These are phyloP conservation scores for Nannoperca obscura DNA, from an alignment of 2,797 vertebrate genomes.

Conservation along the genomic window DNA sequence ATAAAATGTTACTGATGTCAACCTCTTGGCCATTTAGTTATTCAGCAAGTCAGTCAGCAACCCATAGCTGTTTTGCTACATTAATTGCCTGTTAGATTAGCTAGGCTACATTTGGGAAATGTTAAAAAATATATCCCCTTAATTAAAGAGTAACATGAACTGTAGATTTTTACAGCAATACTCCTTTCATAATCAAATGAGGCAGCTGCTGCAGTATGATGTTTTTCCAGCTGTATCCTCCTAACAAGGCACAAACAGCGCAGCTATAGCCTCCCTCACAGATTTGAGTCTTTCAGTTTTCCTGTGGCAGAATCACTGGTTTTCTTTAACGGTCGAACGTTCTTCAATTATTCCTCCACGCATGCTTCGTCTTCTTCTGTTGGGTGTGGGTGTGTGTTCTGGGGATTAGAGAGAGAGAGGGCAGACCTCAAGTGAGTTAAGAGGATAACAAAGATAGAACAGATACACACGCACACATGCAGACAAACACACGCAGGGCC, in stretches of 20 bases:
- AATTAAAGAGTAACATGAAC: slow-evolving; percentile 28
- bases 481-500: slow-evolving; percentile 20
- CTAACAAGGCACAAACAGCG: slow-evolving; percentile 56
- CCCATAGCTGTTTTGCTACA: slow-evolving; percentile 2
- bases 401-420: slow-evolving; percentile 71
- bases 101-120: slow-evolving; percentile 31
- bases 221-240: slow-evolving; percentile 57
- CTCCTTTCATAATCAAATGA: slow-evolving; percentile 51
- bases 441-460: slow-evolving; percentile 73
- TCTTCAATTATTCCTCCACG: slow-evolving; percentile 60
- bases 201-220: slow-evolving; percentile 50
- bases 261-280: slow-evolving; percentile 65
- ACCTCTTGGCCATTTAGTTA: background rate
- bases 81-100: background rate
- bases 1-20: background rate
- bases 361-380: slow-evolving; percentile 52
- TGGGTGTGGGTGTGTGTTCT: slow-evolving; percentile 72
- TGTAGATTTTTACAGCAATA: slow-evolving; percentile 4
- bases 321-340: slow-evolving; percentile 62
- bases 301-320: slow-evolving; percentile 68
- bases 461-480: slow-evolving; percentile 23
- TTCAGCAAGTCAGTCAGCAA: slow-evolving; percentile 15
- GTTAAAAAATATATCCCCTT: background rate
- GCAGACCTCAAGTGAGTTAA: slow-evolving; percentile 75
- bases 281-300: slow-evolving; percentile 70